These are phyloP conservation scores for Phenganax stokvisi DNA, from an alignment of 92 coral and sea anemone genomes.

Conservation along the genomic window DNA sequence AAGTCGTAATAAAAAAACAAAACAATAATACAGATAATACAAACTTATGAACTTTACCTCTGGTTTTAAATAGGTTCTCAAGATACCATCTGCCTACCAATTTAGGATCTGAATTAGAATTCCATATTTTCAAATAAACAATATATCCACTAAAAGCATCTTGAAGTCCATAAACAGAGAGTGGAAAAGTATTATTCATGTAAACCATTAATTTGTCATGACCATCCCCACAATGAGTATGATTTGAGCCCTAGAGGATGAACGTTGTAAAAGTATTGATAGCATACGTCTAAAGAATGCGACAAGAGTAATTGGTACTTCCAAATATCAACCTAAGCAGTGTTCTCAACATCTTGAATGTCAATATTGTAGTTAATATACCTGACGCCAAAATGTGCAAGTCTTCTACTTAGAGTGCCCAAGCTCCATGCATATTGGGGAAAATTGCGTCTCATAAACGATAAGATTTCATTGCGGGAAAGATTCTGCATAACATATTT, in stretches of 20 bases:
- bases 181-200: background rate
- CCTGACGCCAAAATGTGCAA: slow-evolving; percentile 49
- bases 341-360: slow-evolving; percentile 46
- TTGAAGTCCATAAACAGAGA: background rate
- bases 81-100: slow-evolving; percentile 28
- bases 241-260: background rate
- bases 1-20: background rate
- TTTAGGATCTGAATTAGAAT: slow-evolving; percentile 22
- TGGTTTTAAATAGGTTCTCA: slow-evolving; percentile 6
- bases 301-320: too few relatives aligned
- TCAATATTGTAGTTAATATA: slow-evolving; percentile 48
- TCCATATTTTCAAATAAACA: slow-evolving; percentile 17
- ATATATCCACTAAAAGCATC: background rate
- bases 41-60: background rate
- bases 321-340: background rate
- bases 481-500: slow-evolving; percentile 51
- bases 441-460: slow-evolving; percentile 51
- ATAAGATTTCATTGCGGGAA: slow-evolving; percentile 44
- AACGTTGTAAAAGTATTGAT: too few relatives aligned
- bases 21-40: background rate
- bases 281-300: too few relatives aligned
- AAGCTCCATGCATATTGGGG: slow-evolving; percentile 63
- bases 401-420: slow-evolving; percentile 47
- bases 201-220: background rate
- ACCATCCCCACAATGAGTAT: too few relatives aligned